Conservation (phyloP, 2,797 vertebrate species). For the Catostomus latipinnis region DNA sequence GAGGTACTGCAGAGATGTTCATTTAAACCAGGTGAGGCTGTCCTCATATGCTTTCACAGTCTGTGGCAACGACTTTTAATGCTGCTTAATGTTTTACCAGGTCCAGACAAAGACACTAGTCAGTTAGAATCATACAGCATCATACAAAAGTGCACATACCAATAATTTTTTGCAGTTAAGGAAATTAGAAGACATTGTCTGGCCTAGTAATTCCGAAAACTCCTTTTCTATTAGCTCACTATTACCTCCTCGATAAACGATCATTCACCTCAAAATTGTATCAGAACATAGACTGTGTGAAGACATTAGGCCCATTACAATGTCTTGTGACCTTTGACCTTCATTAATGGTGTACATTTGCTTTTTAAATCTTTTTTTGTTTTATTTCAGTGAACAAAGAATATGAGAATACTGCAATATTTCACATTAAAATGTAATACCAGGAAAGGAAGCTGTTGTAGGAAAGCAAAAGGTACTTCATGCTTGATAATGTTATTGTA, state of each 20-base stretch:
- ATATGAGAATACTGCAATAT: constrained; percentile 80
- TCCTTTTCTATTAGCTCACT: constrained; percentile 61
- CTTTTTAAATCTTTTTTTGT: neutral
- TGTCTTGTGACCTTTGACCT: constrained; percentile 2
- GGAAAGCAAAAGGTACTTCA: constrained; percentile 58
- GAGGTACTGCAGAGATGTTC: constrained; percentile 67
- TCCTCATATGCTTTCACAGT: constrained; percentile 12
- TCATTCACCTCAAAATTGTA: constrained; percentile 33
- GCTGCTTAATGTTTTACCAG: constrained; percentile 44
- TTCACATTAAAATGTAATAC: constrained; percentile 73
- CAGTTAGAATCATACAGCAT: constrained; percentile 10
- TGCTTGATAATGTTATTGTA: constrained; percentile 60
- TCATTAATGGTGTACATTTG: constrained; percentile 18
- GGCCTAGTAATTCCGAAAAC: neutral
- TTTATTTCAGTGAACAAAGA: constrained; percentile 69
- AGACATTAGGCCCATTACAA: neutral
- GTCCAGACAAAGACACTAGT: constrained; percentile 33
- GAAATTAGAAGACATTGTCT: constrained; percentile 19
- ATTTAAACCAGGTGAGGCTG: constrained; percentile 28
- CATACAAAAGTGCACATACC: constrained; percentile 16
- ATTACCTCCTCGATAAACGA: constrained; percentile 66
- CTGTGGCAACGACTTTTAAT: constrained; percentile 26
- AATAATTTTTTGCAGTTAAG: constrained; percentile 1
- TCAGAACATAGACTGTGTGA: constrained; percentile 8
- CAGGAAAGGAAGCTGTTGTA: constrained; percentile 55